These are phyloP conservation scores for Microchirus variegatus DNA, from an alignment of 2,797 vertebrate genomes.

Conservation along the genomic window DNA sequence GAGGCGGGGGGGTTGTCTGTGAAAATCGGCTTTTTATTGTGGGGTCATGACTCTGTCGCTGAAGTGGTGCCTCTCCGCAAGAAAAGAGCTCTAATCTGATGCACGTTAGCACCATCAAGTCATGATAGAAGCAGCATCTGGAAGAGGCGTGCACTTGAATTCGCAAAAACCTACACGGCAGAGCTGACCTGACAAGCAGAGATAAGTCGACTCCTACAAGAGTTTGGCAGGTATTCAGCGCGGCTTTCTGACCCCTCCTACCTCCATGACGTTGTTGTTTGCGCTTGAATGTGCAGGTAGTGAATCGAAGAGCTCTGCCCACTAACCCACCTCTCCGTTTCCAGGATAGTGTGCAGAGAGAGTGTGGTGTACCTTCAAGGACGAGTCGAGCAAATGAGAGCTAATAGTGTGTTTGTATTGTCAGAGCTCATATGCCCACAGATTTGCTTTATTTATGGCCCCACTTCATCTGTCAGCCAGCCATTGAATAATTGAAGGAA, in stretches of 20 bases:
- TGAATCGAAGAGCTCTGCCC: slow-evolving; percentile 27
- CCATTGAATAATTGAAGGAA: slow-evolving; percentile 81
- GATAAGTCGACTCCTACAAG: slow-evolving; percentile 43
- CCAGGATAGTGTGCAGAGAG: slow-evolving; percentile 6
- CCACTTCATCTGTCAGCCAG: slow-evolving; percentile 73
- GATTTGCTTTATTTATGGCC: slow-evolving; percentile 77
- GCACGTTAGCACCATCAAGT: slow-evolving; percentile 6
- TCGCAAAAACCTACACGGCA: slow-evolving; percentile 16
- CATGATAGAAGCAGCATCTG: neutral
- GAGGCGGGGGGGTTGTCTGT: slow-evolving; percentile 19
- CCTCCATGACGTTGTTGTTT: slow-evolving; percentile 31
- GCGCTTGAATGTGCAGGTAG: slow-evolving; percentile 43
- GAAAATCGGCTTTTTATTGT: slow-evolving; percentile 28
- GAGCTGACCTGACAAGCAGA: slow-evolving; percentile 51
- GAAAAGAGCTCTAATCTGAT: slow-evolving; percentile 47
- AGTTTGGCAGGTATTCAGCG: slow-evolving; percentile 49
- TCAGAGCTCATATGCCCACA: slow-evolving; percentile 55
- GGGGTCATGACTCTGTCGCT: slow-evolving; percentile 2
- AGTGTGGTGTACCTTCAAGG: slow-evolving; percentile 55
- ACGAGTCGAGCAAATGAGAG: slow-evolving; percentile 59
- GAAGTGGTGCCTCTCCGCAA: slow-evolving; percentile 11
- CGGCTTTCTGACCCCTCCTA: slow-evolving; percentile 1
- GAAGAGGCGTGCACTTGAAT: slow-evolving; percentile 25
- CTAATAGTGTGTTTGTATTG: slow-evolving; percentile 67
- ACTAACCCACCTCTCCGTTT: slow-evolving; percentile 29